These are phyloP conservation scores for Galendromus occidentalis DNA, from an alignment of 1,140 invertebrate genomes.

Conservation along the genomic window DNA sequence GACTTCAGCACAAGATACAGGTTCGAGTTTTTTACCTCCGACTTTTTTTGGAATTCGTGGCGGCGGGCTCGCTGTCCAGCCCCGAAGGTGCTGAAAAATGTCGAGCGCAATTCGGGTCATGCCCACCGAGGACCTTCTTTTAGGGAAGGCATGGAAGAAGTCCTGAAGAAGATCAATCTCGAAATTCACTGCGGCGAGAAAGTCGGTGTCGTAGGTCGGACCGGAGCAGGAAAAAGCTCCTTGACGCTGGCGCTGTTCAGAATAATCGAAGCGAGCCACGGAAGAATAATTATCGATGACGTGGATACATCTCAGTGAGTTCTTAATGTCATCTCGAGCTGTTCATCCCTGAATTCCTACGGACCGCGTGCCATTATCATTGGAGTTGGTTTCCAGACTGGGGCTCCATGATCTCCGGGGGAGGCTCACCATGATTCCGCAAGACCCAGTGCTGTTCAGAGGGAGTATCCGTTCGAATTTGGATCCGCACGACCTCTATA, in stretches of 20 bases:
- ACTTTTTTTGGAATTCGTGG: too few relatives aligned
- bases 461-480: constrained; percentile 41
- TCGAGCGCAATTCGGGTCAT: too few relatives aligned
- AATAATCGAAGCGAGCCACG: constrained; percentile 29
- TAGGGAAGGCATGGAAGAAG: constrained; percentile 30
- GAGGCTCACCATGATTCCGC: constrained; percentile 31
- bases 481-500: constrained; percentile 34
- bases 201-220: constrained; percentile 32
- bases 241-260: constrained; percentile 33
- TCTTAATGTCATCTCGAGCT: constrained; percentile 61
- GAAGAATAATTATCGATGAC: constrained; percentile 18
- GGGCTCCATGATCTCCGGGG: constrained; percentile 29
- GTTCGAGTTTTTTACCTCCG: too few relatives aligned
- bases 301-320: constrained; percentile 42
- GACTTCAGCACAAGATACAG: constrained; percentile 20
- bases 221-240: constrained; percentile 34
- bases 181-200: constrained; percentile 24
- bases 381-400: constrained; percentile 25
- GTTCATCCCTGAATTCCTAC: too few relatives aligned
- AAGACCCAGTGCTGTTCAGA: constrained; percentile 62
- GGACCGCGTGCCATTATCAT: background rate
- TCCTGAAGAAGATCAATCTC: constrained; percentile 24
- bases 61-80: too few relatives aligned
- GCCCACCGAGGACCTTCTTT: too few relatives aligned
- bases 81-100: too few relatives aligned